These are phyloP conservation scores for Pteronura brasiliensis DNA, from an alignment of 2,113 vertebrate species.

Conservation along the genomic window DNA sequence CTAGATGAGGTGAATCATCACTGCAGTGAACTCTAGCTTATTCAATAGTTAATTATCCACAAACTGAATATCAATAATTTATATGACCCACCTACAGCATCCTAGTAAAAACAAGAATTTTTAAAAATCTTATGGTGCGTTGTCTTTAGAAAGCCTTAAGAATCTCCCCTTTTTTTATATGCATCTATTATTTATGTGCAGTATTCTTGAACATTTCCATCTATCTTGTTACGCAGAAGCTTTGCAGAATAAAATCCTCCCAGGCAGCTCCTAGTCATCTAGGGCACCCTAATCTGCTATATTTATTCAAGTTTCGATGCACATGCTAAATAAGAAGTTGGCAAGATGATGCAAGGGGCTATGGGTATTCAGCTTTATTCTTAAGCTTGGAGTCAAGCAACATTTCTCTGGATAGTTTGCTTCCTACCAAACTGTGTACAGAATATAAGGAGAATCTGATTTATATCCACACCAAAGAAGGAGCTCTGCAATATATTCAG, in stretches of 20 bases:
- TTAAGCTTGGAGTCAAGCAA: slow-evolving; percentile 33
- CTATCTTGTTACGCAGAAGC: slow-evolving; percentile 55
- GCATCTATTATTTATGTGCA: slow-evolving; percentile 65
- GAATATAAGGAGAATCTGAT: slow-evolving; percentile 27
- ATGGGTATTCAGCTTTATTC: slow-evolving; percentile 56
- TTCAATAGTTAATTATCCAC: slow-evolving; percentile 45
- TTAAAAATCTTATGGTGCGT: neutral
- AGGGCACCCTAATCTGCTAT: slow-evolving; percentile 58
- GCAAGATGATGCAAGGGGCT: slow-evolving; percentile 40
- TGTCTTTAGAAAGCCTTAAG: slow-evolving; percentile 34
- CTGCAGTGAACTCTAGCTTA: neutral
- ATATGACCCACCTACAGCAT: slow-evolving; percentile 52
- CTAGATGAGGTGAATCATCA: neutral
- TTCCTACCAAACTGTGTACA: slow-evolving; percentile 22
- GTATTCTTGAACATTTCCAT: slow-evolving; percentile 66
- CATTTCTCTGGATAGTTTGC: slow-evolving; percentile 47
- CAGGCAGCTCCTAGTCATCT: slow-evolving; percentile 62
- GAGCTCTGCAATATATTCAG: neutral
- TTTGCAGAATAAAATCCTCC: slow-evolving; percentile 63
- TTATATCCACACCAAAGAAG: neutral
- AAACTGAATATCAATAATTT: slow-evolving; percentile 33
- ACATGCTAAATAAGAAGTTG: slow-evolving; percentile 63
- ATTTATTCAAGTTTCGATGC: slow-evolving; percentile 63
- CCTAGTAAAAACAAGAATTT: neutral
- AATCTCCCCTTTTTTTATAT: slow-evolving; percentile 14